phyloP scores from a whole-genome alignment of 2,797 vertebrate species.

The Sebastiscus tertius region DNA sequence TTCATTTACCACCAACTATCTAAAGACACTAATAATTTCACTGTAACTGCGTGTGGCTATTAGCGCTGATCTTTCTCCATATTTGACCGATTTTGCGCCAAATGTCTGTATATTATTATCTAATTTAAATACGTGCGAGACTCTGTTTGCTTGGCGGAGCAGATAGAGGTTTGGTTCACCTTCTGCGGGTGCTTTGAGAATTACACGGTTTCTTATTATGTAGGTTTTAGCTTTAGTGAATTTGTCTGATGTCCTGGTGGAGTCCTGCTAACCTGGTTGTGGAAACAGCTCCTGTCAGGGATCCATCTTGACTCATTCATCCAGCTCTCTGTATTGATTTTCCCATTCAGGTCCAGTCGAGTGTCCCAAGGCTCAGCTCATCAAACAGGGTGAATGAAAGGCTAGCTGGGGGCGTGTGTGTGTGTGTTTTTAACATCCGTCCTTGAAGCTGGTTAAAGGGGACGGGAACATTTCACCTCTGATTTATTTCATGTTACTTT shows the following conservation, averaged over 20 bases:
- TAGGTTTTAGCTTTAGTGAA: too few relatives aligned
- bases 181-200: neutral
- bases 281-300: slow-evolving; percentile 22
- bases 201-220: neutral
- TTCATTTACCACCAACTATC: too few relatives aligned
- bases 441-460: slow-evolving; percentile 27
- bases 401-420: neutral
- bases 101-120: neutral
- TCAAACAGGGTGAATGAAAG: slow-evolving; percentile 39
- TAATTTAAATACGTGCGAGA: neutral
- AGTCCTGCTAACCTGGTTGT: neutral
- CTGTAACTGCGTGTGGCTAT: too few relatives aligned
- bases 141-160: neutral
- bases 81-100: neutral
- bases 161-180: neutral
- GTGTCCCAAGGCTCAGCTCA: slow-evolving; percentile 33
- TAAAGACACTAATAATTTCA: too few relatives aligned
- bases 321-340: slow-evolving; percentile 34
- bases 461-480: neutral
- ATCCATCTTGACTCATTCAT: slow-evolving; percentile 49
- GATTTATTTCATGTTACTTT: neutral
- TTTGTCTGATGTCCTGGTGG: neutral
- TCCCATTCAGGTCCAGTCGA: slow-evolving; percentile 1
- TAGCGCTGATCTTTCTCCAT: too few relatives aligned
- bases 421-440: neutral